Evolutionary conservation across 2,113 vertebrate genomes (phyloP).

Genomic region (pig (Sus scrofa)): DNA sequence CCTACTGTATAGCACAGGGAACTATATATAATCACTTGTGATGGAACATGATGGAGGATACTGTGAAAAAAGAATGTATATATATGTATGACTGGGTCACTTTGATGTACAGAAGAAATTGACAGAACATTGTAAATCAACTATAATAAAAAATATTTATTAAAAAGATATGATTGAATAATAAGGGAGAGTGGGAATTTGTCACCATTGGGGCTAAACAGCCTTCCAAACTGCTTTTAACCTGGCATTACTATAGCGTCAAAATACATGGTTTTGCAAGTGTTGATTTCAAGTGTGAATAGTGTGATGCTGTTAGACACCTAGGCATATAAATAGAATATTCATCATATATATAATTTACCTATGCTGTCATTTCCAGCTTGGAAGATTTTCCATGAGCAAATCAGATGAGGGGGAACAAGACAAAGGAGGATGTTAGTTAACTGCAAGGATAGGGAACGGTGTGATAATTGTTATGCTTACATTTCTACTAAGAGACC

Average conservation of each 20-base stretch:
- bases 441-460: not conserved
- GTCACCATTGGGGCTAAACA: not conserved
- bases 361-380: not conserved
- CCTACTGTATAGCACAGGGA: too few species aligned
- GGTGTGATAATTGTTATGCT: not conserved
- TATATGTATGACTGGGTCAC: too few species aligned
- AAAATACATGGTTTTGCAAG: not conserved
- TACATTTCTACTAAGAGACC: not conserved
- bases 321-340: not conserved
- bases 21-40: too few species aligned
- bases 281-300: not conserved
- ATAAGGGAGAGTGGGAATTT: too few species aligned
- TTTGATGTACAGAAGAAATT: too few species aligned
- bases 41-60: too few species aligned
- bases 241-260: not conserved
- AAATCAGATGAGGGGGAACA: not conserved
- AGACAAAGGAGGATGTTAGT: not conserved
- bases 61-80: too few species aligned
- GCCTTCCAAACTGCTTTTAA: not conserved
- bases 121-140: too few species aligned
- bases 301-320: not conserved
- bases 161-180: too few species aligned
- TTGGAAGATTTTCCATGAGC: not conserved
- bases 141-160: too few species aligned
- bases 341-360: not conserved